Percentiles rank a stretch among this genome's conserved stretches.
Conservation (phyloP, 2,113 vertebrate species). For the Leptosomus discolor region DNA sequence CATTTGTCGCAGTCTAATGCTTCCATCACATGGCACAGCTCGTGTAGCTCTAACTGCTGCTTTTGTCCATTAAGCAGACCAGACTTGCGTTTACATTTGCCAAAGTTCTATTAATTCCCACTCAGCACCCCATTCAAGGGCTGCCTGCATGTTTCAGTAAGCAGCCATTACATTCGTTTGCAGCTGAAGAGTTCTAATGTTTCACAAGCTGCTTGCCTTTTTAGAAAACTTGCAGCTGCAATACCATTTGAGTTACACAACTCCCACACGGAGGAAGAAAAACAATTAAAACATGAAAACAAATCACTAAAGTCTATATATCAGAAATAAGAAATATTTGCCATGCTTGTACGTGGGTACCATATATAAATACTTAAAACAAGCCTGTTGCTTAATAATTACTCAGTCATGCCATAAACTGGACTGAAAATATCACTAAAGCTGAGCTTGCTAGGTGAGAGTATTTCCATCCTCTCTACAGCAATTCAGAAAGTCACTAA, state of each 20-base stretch:
- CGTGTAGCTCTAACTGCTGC: conserved; percentile 27
- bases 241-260: neutral
- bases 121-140: neutral
- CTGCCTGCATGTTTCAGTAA: neutral
- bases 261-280: neutral
- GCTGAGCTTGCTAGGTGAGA: neutral
- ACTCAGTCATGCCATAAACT: neutral
- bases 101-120: conserved; percentile 53
- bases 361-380: neutral
- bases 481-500: neutral
- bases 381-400: neutral
- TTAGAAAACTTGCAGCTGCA: conserved; percentile 35
- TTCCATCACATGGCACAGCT: conserved; percentile 51
- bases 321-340: neutral
- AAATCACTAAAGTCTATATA: neutral
- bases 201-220: conserved; percentile 19
- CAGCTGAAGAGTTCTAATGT: conserved; percentile 3
- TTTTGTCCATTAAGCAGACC: conserved; percentile 39
- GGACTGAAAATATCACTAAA: neutral
- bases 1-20: conserved; percentile 59
- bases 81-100: conserved; percentile 23
- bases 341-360: neutral
- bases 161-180: neutral
- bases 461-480: neutral
- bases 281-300: neutral